These are phyloP conservation scores for Drosophila seguyi DNA, from an alignment of 1,140 invertebrate genomes.

Conservation along the genomic window DNA sequence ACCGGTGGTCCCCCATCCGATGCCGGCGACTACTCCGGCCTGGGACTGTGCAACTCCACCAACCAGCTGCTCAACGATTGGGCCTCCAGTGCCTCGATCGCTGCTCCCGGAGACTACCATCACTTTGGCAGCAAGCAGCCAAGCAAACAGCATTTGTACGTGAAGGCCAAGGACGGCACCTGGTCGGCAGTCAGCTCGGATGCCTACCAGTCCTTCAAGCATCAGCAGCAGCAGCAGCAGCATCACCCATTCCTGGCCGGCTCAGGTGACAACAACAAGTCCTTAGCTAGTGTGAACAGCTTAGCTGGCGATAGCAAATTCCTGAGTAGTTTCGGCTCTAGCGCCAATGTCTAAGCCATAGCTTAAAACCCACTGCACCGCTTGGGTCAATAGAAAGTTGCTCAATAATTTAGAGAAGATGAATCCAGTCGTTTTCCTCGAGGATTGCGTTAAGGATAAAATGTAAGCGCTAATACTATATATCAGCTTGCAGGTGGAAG, in stretches of 20 bases:
- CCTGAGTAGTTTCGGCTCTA: constrained; percentile 78
- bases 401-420: constrained; percentile 56
- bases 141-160: constrained; percentile 81
- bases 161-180: constrained; percentile 83
- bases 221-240: constrained; percentile 64
- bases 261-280: constrained; percentile 70
- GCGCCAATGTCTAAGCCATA: constrained; percentile 72
- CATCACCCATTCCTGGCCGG: constrained; percentile 62
- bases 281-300: constrained; percentile 70
- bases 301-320: constrained; percentile 75
- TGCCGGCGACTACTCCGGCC: constrained; percentile 58
- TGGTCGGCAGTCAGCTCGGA: constrained; percentile 84
- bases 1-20: constrained; percentile 63
- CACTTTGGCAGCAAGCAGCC: constrained; percentile 82
- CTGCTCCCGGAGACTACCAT: constrained; percentile 74
- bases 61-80: constrained; percentile 83
- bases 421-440: background rate
- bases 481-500: constrained; percentile 26
- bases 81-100: constrained; percentile 77
- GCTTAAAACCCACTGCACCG: constrained; percentile 1
- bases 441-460: background rate
- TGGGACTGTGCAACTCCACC: constrained; percentile 78
- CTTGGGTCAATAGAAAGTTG: constrained; percentile 52
- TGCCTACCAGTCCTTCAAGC: constrained; percentile 78
- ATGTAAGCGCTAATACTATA: constrained; percentile 4